phyloP scores from a whole-genome alignment of 2,888 invertebrate species.

The Amphipyra tragopoginis region DNA sequence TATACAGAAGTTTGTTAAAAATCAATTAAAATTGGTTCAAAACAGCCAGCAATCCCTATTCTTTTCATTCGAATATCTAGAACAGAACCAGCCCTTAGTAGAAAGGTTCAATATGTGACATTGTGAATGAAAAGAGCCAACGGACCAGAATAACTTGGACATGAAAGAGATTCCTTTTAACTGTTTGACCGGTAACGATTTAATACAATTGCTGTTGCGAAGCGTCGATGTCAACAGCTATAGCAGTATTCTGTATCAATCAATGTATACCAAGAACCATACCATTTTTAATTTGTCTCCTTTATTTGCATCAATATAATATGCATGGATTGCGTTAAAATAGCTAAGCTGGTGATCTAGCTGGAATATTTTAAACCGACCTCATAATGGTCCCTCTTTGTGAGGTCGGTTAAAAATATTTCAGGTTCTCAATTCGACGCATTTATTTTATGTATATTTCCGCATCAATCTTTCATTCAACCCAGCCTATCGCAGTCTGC shows the following conservation, averaged over 20 bases:
- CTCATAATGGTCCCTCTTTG: no score
- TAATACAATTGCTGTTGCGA: constrained; percentile 31
- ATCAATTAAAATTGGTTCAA: constrained; percentile 1
- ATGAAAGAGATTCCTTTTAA: constrained; percentile 57
- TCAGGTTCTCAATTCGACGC: no score
- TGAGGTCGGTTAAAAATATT: no score
- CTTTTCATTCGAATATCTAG: constrained; percentile 68
- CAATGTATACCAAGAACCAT: not conserved
- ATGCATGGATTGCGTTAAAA: no score
- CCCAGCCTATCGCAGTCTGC: no score
- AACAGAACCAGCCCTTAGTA: constrained; percentile 54
- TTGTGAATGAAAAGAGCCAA: constrained; percentile 66
- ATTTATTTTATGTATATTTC: no score
- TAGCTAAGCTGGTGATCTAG: no score
- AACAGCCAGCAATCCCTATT: constrained; percentile 55
- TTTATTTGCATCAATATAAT: no score
- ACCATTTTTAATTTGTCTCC: no score
- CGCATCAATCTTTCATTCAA: no score
- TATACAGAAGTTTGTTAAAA: not conserved
- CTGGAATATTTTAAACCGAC: no score
- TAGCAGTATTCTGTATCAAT: constrained; percentile 1
- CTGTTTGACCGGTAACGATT: constrained; percentile 41
- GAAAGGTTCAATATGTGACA: constrained; percentile 46
- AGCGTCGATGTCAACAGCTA: constrained; percentile 9
- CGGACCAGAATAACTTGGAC: constrained; percentile 67